Conservation (phyloP, 2,888 invertebrate species). For the Pyrrhia umbra region DNA sequence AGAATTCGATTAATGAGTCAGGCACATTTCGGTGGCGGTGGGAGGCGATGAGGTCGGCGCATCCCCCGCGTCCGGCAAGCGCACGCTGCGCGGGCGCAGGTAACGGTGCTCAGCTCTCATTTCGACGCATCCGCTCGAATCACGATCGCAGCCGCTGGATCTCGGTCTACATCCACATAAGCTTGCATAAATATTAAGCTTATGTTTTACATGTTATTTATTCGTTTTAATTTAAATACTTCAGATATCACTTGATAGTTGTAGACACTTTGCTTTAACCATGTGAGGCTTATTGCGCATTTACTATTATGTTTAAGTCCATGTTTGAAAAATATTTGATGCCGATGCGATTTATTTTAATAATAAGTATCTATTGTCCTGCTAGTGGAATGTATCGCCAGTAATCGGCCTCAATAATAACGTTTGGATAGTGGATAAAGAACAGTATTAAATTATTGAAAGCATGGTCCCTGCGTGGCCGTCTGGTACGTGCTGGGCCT, state of each 20-base stretch:
- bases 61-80: constrained; percentile 67
- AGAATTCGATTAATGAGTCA: constrained; percentile 73
- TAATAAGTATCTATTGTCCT: constrained; percentile 74
- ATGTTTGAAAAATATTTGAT: constrained; percentile 77
- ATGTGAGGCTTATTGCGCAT: constrained; percentile 87
- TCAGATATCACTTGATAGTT: constrained; percentile 66
- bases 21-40: constrained; percentile 66
- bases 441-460: constrained; percentile 74
- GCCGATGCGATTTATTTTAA: constrained; percentile 70
- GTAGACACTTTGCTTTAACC: constrained; percentile 74
- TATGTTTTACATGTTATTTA: constrained; percentile 69
- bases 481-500: constrained; percentile 36
- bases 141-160: constrained; percentile 65
- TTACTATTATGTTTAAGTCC: constrained; percentile 81
- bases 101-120: constrained; percentile 87
- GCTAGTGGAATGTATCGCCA: constrained; percentile 44
- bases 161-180: constrained; percentile 62
- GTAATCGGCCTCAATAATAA: constrained; percentile 60
- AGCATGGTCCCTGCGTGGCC: constrained; percentile 45
- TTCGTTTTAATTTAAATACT: constrained; percentile 69
- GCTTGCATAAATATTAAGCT: constrained; percentile 57
- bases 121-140: constrained; percentile 76
- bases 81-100: constrained; percentile 68
- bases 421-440: constrained; percentile 65
- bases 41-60: constrained; percentile 69